A percentile compares a stretch with the other conserved stretches of the same genome.
phyloP scores from a whole-genome alignment of 2,888 invertebrate genomes.

The Stomorhina lunata region DNA sequence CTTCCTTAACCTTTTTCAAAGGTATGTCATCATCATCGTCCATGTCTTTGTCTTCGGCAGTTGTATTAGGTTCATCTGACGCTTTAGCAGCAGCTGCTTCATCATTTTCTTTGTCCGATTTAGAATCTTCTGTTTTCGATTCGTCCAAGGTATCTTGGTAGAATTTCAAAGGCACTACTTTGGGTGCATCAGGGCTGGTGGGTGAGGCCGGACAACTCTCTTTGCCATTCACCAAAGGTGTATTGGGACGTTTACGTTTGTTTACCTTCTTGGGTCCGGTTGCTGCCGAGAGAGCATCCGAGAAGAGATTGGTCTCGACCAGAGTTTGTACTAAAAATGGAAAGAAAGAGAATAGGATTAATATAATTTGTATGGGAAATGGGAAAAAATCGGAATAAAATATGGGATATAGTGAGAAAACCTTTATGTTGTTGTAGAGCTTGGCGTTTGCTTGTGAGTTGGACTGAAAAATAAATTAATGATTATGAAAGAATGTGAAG shows the following conservation, averaged over 20 bases:
- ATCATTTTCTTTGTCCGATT: conserved; percentile 70
- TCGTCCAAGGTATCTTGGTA: conserved; percentile 94
- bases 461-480: not conserved
- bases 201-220: conserved; percentile 83
- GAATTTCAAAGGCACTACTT: conserved; percentile 86
- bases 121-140: conserved; percentile 75
- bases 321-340: conserved; percentile 84
- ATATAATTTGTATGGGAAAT: not conserved
- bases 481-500: too few relatives aligned
- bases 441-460: conserved; percentile 57
- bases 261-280: conserved; percentile 87
- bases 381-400: not conserved
- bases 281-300: conserved; percentile 92
- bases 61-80: conserved; percentile 34
- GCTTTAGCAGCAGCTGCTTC: conserved; percentile 64
- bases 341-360: conserved; percentile 16
- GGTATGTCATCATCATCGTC: conserved; percentile 79
- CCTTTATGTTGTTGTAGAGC: conserved; percentile 21
- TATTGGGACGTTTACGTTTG: conserved; percentile 88
- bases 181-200: conserved; percentile 80
- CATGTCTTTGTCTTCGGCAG: conserved; percentile 61
- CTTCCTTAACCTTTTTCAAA: conserved; percentile 78
- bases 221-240: conserved; percentile 81
- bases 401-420: conserved; percentile 29
- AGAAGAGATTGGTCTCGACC: conserved; percentile 95